Evolutionary conservation across 2,888 invertebrate species (phyloP).

Genomic region (Trichopria drosophilae): DNA sequence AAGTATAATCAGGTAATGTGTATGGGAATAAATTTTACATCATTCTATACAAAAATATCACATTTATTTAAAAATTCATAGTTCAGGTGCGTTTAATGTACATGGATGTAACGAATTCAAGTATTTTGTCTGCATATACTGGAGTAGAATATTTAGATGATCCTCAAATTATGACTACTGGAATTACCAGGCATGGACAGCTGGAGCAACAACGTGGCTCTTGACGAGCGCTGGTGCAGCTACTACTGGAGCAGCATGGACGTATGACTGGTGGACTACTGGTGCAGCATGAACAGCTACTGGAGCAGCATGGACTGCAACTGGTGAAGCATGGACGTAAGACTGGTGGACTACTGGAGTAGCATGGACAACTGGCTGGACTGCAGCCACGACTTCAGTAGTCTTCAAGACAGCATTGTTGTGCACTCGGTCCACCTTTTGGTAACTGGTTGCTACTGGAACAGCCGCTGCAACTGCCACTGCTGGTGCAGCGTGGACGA

Average conservation of each 20-base stretch:
- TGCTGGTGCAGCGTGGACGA: constrained; percentile 44
- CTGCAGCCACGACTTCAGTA: constrained; percentile 50
- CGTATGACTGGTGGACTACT: too few species aligned
- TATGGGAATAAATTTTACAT: too few species aligned
- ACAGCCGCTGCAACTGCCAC: constrained; percentile 60
- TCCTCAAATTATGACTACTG: too few species aligned
- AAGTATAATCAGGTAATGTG: too few species aligned
- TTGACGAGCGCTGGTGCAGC: constrained; percentile 41
- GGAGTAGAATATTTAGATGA: too few species aligned
- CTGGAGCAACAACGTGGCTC: too few species aligned
- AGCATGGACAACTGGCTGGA: constrained; percentile 60
- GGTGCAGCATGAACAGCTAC: constrained; percentile 62
- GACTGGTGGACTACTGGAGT: constrained; percentile 44
- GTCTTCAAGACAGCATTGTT: constrained; percentile 27
- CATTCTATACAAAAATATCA: too few species aligned
- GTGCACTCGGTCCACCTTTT: constrained; percentile 62
- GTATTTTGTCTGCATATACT: too few species aligned
- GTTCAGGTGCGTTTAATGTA: too few species aligned
- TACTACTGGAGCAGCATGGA: constrained; percentile 48
- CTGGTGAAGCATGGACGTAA: constrained; percentile 49
- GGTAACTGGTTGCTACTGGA: constrained; percentile 68
- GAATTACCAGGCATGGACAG: too few species aligned
- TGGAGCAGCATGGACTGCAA: constrained; percentile 44
- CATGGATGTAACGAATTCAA: too few species aligned
- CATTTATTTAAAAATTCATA: too few species aligned